phyloP scores from a whole-genome alignment of 2,113 vertebrate species.

The Natator depressus region DNA sequence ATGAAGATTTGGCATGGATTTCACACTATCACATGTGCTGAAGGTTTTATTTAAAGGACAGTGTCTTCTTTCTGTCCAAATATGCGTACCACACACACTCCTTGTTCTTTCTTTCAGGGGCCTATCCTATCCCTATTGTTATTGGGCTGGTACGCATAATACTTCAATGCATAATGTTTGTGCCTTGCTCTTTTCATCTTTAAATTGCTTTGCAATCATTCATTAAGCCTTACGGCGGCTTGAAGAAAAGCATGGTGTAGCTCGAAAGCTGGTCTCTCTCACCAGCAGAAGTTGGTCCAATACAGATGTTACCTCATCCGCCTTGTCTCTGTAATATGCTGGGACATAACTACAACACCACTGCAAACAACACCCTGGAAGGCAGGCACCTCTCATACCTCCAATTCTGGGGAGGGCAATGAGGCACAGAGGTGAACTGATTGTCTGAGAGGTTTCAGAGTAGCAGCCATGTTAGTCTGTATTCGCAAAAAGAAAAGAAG shows the following conservation, averaged over 20 bases:
- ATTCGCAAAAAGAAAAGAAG: too few species aligned
- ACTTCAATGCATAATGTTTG: neutral
- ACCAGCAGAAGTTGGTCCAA: neutral
- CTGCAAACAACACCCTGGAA: neutral
- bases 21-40: neutral
- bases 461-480: too few species aligned
- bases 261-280: neutral
- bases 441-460: neutral
- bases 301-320: neutral
- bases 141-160: neutral
- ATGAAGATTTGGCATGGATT: fast-evolving
- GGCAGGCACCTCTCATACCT: neutral
- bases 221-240: neutral
- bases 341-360: neutral
- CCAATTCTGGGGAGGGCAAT: neutral
- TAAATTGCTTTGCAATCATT: neutral
- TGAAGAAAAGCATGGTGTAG: too few species aligned
- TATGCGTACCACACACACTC: fast-evolving
- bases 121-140: too few species aligned
- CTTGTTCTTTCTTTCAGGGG: neutral
- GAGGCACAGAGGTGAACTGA: neutral
- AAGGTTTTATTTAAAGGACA: neutral
- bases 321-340: neutral
- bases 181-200: neutral
- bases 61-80: fast-evolving